phyloP scores from a whole-genome alignment of 2,888 invertebrate genomes.

The Cosmopolites sordidus region DNA sequence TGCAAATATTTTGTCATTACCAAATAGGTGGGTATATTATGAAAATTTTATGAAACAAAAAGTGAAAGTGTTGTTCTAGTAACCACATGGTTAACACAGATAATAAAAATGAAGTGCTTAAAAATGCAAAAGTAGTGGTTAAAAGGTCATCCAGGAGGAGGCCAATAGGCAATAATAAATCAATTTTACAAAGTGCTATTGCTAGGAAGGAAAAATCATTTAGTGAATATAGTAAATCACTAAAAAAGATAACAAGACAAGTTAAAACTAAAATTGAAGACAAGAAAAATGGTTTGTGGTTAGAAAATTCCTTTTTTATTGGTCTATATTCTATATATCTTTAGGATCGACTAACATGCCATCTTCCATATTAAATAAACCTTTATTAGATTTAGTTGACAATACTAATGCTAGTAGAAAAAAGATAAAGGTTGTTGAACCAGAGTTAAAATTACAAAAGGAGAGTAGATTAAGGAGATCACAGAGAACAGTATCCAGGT shows the following conservation, averaged over 20 bases:
- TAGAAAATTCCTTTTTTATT: no score
- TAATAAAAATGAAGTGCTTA: no score
- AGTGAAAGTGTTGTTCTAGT: no score
- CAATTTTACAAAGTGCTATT: slow-evolving; percentile 66
- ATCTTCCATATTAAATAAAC: neutral
- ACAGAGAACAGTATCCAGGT: slow-evolving; percentile 36
- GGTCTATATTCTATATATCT: no score
- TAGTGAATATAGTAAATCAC: slow-evolving; percentile 50
- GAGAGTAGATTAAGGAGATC: slow-evolving; percentile 33
- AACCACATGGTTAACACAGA: no score
- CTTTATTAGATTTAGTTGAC: neutral
- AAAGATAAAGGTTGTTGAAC: neutral
- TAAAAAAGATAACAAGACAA: slow-evolving; percentile 38
- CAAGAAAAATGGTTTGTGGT: neutral
- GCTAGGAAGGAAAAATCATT: slow-evolving; percentile 69
- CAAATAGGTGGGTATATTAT: no score
- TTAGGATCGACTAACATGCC: no score
- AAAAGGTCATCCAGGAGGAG: slow-evolving; percentile 55
- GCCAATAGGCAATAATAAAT: slow-evolving; percentile 59
- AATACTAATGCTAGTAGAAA: neutral
- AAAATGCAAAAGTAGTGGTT: neutral
- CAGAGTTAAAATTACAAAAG: neutral
- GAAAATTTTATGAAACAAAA: no score
- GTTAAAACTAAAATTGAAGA: slow-evolving; percentile 15
- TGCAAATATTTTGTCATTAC: no score